Evolutionary conservation across 2,797 vertebrate genomes (phyloP).

Genomic region (Alosa sapidissima): DNA sequence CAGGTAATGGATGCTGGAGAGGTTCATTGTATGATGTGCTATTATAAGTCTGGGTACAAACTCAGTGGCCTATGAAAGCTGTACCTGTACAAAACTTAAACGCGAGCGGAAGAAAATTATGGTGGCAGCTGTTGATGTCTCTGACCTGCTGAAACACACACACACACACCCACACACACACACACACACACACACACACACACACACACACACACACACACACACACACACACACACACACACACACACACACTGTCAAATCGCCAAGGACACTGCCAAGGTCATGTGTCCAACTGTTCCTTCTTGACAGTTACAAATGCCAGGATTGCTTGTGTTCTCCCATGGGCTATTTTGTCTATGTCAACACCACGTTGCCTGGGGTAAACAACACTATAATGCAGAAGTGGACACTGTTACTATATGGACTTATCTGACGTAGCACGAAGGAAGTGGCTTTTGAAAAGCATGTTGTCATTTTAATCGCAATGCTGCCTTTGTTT

Average conservation of each 20-base stretch:
- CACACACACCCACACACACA: conserved; percentile 12
- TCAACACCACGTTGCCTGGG: conserved; percentile 24
- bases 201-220: conserved; percentile 17
- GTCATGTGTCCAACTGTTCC: conserved; percentile 56
- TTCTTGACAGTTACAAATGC: conserved; percentile 58
- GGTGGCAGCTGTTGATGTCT: conserved; percentile 49
- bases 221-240: neutral
- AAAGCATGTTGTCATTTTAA: neutral
- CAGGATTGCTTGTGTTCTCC: conserved; percentile 46
- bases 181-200: neutral
- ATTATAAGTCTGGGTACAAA: neutral
- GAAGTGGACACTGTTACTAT: neutral
- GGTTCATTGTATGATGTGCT: neutral
- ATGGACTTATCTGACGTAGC: neutral
- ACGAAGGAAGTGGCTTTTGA: neutral
- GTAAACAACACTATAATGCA: neutral
- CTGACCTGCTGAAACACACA: conserved; percentile 41
- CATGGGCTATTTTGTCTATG: conserved; percentile 45
- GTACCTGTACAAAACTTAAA: conserved; percentile 15
- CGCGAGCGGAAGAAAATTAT: conserved; percentile 39
- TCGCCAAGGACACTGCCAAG: conserved; percentile 54
- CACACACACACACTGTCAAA: conserved; percentile 51
- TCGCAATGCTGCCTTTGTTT: neutral
- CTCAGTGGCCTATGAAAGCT: neutral
- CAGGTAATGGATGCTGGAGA: neutral